Conservation (phyloP, 2,113 vertebrate genomes). For the Crotalus tigris region DNA sequence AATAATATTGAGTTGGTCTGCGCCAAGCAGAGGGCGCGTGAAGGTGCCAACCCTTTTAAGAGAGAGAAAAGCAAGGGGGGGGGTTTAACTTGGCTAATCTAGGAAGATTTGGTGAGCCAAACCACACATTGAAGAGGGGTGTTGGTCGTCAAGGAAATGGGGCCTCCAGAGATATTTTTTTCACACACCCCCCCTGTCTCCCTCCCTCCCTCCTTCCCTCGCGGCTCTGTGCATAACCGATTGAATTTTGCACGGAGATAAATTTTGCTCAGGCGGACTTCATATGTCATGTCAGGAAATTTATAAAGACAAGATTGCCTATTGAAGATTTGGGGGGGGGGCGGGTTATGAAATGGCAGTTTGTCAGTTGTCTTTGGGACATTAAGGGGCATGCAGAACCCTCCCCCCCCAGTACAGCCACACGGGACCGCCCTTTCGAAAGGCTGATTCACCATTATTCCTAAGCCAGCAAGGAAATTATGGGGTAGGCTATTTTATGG, state of each 20-base stretch:
- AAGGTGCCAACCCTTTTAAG: slow-evolving; percentile 72
- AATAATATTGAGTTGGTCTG: slow-evolving; percentile 73
- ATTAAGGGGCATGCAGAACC: accelerated
- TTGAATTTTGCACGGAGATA: slow-evolving; percentile 71
- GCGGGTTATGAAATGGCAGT: slow-evolving; percentile 32
- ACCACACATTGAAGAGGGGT: slow-evolving; percentile 70
- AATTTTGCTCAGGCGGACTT: slow-evolving; percentile 71
- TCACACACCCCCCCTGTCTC: no score
- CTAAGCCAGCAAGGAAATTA: no score
- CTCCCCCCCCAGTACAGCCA: background rate
- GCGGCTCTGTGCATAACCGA: slow-evolving; percentile 68
- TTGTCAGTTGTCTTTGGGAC: slow-evolving; percentile 21
- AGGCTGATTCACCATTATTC: background rate
- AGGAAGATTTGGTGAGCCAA: slow-evolving; percentile 73
- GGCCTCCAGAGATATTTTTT: slow-evolving; percentile 49
- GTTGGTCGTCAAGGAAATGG: slow-evolving; percentile 80
- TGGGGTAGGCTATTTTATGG: background rate
- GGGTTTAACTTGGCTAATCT: slow-evolving; percentile 61
- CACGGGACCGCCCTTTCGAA: background rate
- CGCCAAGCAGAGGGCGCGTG: slow-evolving; percentile 60
- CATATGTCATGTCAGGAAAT: slow-evolving; percentile 62
- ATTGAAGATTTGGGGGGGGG: slow-evolving; percentile 49
- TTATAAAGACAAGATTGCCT: slow-evolving; percentile 61
- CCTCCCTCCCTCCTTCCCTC: background rate
- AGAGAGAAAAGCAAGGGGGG: slow-evolving; percentile 54